These are phyloP conservation scores for Lithobates pipiens DNA, from an alignment of 2,797 vertebrate species.

Conservation along the genomic window DNA sequence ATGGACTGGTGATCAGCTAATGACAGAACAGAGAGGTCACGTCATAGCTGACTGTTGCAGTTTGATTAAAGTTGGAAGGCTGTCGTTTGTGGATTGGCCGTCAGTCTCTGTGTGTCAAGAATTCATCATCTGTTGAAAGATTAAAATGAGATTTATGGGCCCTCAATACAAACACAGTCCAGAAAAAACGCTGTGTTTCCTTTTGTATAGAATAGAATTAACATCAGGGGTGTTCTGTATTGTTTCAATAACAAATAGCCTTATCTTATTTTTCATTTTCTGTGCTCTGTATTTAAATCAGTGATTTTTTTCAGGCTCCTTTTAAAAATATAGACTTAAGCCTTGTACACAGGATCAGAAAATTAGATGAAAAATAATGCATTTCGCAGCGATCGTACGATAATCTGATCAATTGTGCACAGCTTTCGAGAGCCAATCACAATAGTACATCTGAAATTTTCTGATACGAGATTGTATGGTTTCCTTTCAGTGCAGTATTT, in stretches of 20 bases:
- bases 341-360: too few relatives aligned
- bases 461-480: too few relatives aligned
- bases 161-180: slow-evolving; percentile 16
- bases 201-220: background rate
- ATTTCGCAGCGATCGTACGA: too few relatives aligned
- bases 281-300: background rate
- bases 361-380: too few relatives aligned
- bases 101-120: slow-evolving; percentile 26
- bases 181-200: slow-evolving; percentile 5
- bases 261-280: background rate
- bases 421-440: too few relatives aligned
- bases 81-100: slow-evolving; percentile 24
- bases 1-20: slow-evolving; percentile 59
- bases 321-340: too few relatives aligned
- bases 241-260: background rate
- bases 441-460: too few relatives aligned
- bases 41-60: slow-evolving; percentile 50
- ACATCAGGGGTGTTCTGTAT: too few relatives aligned
- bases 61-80: slow-evolving; percentile 48
- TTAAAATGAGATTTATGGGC: slow-evolving; percentile 49
- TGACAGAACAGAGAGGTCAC: slow-evolving; percentile 53
- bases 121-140: slow-evolving; percentile 43
- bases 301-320: too few relatives aligned
- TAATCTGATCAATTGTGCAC: too few relatives aligned
- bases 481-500: too few relatives aligned